Evolutionary conservation across 2,888 invertebrate species (phyloP), one percentile per base, ranked within the genome.

Genomic region (Bhutanitis thaidina): DNA sequence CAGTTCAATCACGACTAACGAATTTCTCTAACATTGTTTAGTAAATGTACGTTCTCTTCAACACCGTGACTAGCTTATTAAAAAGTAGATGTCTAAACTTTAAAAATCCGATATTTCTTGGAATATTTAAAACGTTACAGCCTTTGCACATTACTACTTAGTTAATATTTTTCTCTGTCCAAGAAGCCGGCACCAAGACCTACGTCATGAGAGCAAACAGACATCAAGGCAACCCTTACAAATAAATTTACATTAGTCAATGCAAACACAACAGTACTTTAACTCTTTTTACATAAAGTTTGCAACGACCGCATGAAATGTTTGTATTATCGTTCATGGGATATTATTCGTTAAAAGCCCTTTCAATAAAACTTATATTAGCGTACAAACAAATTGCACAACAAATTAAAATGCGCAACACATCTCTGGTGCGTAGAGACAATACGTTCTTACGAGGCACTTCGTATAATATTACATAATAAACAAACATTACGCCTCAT

Each of bases 371-470:
- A 35, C 16, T 10, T 50, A 35, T 29, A 35, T 29, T 40, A 29
- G 44, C 10, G 1, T 35, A 27, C 7, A n/a, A 20, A 10, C 7
- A 20, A 15, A 25, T n/a, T 32, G 27, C 5, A 40, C 36, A n/a
- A n/a, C 29, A 15, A 30, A 51, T 51, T 51, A 46, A 51, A 46
- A 51, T 46, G 36, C 51, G 27, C 25, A 41, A 36, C 45, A 36
- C 41, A 32, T 51, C 41, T 35, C n/a, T 13, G 30, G 45, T 46
- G 30, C 30, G 49, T 43, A 43, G 29, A 49, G 30, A 50, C 50
- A 44, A 36, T 46, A 45, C 35, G 45, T 32, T 41, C 45, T 46
- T 46, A 41, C 36, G 46, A 50, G 44, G 43, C 29, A 35, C 44
- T 12, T 4, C 43, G 9, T 43, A 43, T 43, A 12, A 35, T 41